phyloP scores from a whole-genome alignment of 1,140 invertebrate species.

The Lasaia peninsularis region DNA sequence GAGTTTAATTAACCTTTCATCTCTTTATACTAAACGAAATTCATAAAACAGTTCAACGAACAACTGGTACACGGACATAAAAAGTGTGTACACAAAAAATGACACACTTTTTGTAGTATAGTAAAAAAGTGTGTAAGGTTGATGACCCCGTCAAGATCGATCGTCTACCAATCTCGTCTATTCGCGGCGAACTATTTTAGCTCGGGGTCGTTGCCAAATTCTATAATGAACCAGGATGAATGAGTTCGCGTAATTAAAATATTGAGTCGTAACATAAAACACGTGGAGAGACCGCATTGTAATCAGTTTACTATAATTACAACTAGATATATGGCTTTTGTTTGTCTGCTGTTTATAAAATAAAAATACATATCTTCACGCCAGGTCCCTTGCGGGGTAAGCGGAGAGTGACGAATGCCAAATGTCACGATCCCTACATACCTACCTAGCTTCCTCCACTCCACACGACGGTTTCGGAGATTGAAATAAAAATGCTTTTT shows the following conservation, averaged over 20 bases:
- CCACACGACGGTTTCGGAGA: too few relatives aligned
- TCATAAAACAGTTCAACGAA: too few relatives aligned
- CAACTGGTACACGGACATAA: too few relatives aligned
- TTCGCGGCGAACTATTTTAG: not conserved
- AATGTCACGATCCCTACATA: too few relatives aligned
- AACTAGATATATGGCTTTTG: not conserved
- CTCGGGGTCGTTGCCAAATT: conserved; percentile 6
- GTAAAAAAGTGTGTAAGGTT: not conserved
- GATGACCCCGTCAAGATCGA: not conserved
- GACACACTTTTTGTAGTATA: not conserved
- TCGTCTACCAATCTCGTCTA: not conserved
- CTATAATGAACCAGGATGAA: conserved; percentile 5
- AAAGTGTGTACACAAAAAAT: not conserved
- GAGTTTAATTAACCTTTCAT: too few relatives aligned
- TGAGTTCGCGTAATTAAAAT: conserved; percentile 1
- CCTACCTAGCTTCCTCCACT: too few relatives aligned
- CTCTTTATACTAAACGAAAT: too few relatives aligned
- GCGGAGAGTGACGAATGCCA: too few relatives aligned
- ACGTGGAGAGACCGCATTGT: not conserved
- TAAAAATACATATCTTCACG: too few relatives aligned
- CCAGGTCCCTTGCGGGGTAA: too few relatives aligned
- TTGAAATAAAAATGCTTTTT: too few relatives aligned
- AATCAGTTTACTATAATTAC: not conserved
- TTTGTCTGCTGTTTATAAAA: too few relatives aligned
- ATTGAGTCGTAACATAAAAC: not conserved